Conservation (phyloP, 2,888 invertebrate genomes). For the Trissolcus japonicus region DNA sequence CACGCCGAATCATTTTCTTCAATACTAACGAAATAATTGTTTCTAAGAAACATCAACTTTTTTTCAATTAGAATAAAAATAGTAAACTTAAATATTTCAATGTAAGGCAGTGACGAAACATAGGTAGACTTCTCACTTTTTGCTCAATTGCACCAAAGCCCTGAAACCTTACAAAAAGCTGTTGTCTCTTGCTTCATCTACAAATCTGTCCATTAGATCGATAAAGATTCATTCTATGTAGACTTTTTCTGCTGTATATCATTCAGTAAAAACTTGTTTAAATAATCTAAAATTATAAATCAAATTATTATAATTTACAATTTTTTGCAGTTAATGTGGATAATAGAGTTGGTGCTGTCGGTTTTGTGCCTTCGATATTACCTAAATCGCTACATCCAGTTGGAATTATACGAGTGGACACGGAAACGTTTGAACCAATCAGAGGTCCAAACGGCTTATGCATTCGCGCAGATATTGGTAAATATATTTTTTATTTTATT, state of each 20-base stretch:
- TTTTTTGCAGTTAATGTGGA: conserved; percentile 80
- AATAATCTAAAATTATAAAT: background rate
- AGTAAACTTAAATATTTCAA: too few relatives aligned
- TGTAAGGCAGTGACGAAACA: too few relatives aligned
- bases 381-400: conserved; percentile 88
- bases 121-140: background rate
- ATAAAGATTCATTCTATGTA: background rate
- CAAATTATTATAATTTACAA: background rate
- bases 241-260: too few relatives aligned
- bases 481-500: background rate
- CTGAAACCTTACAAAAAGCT: conserved; percentile 2
- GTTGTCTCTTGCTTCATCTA: conserved; percentile 1
- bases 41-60: too few relatives aligned
- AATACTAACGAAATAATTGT: too few relatives aligned
- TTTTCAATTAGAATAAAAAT: too few relatives aligned
- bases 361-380: conserved; percentile 79
- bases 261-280: background rate
- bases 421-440: conserved; percentile 90
- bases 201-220: background rate
- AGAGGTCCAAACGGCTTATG: conserved; percentile 91
- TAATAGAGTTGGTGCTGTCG: conserved; percentile 82
- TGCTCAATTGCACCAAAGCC: background rate
- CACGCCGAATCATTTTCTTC: background rate
- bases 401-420: conserved; percentile 92
- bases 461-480: conserved; percentile 74